Evolutionary conservation across 2,888 invertebrate species (phyloP).

Genomic region (Leptopilina drosophilae): DNA sequence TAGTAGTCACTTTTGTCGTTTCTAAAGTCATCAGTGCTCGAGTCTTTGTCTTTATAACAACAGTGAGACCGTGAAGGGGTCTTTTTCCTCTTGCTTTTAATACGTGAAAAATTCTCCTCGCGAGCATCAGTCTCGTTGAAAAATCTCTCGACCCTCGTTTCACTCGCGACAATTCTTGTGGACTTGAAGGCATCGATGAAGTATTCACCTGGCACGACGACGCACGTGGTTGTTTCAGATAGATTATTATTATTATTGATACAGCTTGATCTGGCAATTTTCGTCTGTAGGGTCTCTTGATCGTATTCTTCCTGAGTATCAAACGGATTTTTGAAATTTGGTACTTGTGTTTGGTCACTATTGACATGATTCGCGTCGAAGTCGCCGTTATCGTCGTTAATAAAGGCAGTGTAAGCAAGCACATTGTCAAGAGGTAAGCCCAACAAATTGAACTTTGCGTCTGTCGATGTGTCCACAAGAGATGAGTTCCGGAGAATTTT

Average conservation of each 20-base stretch:
- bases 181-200: constrained; percentile 20
- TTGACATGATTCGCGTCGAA: constrained; percentile 45
- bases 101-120: constrained; percentile 33
- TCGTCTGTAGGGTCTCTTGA: background rate
- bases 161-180: constrained; percentile 28
- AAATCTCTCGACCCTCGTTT: constrained; percentile 32
- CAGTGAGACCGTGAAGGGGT: constrained; percentile 11
- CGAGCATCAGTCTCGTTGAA: constrained; percentile 42
- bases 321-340: constrained; percentile 7
- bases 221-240: constrained; percentile 39
- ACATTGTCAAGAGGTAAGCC: constrained; percentile 57
- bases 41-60: constrained; percentile 36
- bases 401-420: constrained; percentile 69
- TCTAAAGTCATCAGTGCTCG: constrained; percentile 39
- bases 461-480: constrained; percentile 18
- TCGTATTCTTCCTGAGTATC: constrained; percentile 1
- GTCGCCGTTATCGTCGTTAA: constrained; percentile 52
- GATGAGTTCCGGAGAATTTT: constrained; percentile 23
- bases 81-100: constrained; percentile 28
- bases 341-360: constrained; percentile 1
- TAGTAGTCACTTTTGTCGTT: constrained; percentile 27
- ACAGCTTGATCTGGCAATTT: constrained; percentile 10
- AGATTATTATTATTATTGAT: constrained; percentile 2
- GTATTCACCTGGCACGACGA: constrained; percentile 35
- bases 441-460: constrained; percentile 26